Percentiles rank a stretch among this genome's conserved stretches.
phyloP scores from a whole-genome alignment of 1,140 invertebrate genomes.

The Diabrotica virgifera region DNA sequence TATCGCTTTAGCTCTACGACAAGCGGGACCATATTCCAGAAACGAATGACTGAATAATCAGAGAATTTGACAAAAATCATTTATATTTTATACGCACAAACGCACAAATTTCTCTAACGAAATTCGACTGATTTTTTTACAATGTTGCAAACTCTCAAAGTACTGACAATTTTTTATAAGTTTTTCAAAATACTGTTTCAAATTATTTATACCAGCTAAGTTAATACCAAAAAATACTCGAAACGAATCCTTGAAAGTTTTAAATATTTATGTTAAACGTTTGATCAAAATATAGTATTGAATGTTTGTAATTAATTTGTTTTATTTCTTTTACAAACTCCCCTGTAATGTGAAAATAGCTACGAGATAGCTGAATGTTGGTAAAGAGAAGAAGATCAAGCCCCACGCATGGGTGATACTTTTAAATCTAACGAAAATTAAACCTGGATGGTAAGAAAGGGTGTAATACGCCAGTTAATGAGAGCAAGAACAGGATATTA shows the following conservation, averaged over 20 bases:
- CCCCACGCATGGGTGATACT: no score
- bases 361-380: no score
- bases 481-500: no score
- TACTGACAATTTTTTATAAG: not conserved
- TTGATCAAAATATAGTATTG: not conserved
- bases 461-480: no score
- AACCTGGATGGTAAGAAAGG: no score
- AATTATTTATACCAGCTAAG: not conserved
- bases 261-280: not conserved
- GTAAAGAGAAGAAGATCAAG: no score
- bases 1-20: slow-evolving; percentile 28
- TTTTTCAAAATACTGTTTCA: not conserved
- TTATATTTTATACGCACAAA: not conserved
- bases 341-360: no score
- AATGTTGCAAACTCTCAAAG: not conserved
- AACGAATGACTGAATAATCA: not conserved
- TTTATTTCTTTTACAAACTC: not conserved
- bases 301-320: not conserved
- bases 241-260: no score
- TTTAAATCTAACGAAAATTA: no score
- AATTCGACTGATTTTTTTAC: not conserved
- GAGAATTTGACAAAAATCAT: not conserved
- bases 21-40: slow-evolving; percentile 27
- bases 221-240: no score
- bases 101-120: not conserved